Base-by-base conservation (phyloP, 2,113 vertebrate species). In the Urocitellus parryii region DNA sequence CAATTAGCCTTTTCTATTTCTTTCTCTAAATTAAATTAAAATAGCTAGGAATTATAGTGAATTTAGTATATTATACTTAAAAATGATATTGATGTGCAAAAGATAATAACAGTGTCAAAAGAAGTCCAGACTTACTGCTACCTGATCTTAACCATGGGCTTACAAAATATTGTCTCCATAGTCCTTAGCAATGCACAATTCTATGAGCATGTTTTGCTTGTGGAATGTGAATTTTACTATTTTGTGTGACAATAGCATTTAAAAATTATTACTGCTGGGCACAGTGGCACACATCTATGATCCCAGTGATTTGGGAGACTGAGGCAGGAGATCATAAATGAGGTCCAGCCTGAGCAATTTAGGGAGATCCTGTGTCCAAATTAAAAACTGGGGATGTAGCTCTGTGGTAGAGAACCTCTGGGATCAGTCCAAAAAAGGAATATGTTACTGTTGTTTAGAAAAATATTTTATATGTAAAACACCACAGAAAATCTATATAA, bases 401-500 rank as follows among this genome's bases (percentile, higher is more conserved):
- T 63, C 24, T 63, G 22, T 63, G 61, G 9, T 22, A 58, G 56
- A 58, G 56, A 7, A 27, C 61, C 25, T 63, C 61, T 63, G 24
- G 24, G 61, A 25, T 63, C 61, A 27, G 27, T 11, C 25, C 61
- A 63, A 25, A 63, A 27, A 63, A 25, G 24, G 56, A 96, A 73
- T 34, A 39, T 89, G 65, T 53, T 65, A 72, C 14, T 68, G 5
- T 84, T 93, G 53, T n/a, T 58, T 79, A 79, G n/a, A 9, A 85
- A 45, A 93, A 29, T 85, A 73, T 67, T 93, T 89, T 73, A 72
- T 70, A 14, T 90, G 14, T 85, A 58, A 86, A 86, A 74, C 67
- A 56, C 37, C 65, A 27, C n/a, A 90, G 67, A 29, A 61, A 90
- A 90, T 48, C 56, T 67, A 12, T 74, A 27, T 45, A 79, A 17